Conservation (phyloP, 30 jellyfish, hydroid and myxozoan species). For the Cassiopea andromeda region DNA sequence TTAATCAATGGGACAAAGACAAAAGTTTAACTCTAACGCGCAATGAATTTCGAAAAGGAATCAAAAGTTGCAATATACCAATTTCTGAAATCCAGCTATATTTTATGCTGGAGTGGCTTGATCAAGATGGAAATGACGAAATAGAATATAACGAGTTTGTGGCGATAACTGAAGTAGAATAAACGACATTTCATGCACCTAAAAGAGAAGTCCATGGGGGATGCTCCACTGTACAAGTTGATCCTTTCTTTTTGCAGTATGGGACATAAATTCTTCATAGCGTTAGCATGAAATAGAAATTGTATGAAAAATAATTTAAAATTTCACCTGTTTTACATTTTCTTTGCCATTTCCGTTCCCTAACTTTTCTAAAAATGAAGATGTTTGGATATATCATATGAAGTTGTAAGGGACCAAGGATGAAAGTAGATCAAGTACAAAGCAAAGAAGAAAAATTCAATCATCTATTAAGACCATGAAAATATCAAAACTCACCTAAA, state of each 20-base stretch:
- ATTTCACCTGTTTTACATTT: slow-evolving; percentile 5
- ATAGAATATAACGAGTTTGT: slow-evolving; percentile 85
- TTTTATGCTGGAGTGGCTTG: slow-evolving; percentile 83
- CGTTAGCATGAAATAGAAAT: too few relatives aligned
- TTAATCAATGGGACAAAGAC: slow-evolving; percentile 93
- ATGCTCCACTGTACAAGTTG: too few relatives aligned
- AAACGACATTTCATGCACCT: neutral
- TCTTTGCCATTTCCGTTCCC: slow-evolving; percentile 4
- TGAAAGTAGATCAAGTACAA: too few relatives aligned
- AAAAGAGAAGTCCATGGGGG: too few relatives aligned
- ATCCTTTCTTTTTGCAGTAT: too few relatives aligned
- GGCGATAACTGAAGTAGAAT: slow-evolving; percentile 80
- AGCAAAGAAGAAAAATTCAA: too few relatives aligned
- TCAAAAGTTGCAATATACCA: slow-evolving; percentile 75
- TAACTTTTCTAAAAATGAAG: slow-evolving; percentile 2
- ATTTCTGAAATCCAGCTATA: slow-evolving; percentile 71
- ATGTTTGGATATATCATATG: too few relatives aligned
- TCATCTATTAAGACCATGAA: too few relatives aligned
- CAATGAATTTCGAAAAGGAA: slow-evolving; percentile 76
- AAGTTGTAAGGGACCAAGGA: too few relatives aligned
- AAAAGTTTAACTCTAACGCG: slow-evolving; percentile 78
- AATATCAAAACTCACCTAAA: slow-evolving; percentile 14
- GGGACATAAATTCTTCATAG: too few relatives aligned
- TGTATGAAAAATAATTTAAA: neutral
- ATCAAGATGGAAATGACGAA: slow-evolving; percentile 81